phyloP scores from a whole-genome alignment of 2,797 vertebrate genomes.

The Sciaenops ocellatus region DNA sequence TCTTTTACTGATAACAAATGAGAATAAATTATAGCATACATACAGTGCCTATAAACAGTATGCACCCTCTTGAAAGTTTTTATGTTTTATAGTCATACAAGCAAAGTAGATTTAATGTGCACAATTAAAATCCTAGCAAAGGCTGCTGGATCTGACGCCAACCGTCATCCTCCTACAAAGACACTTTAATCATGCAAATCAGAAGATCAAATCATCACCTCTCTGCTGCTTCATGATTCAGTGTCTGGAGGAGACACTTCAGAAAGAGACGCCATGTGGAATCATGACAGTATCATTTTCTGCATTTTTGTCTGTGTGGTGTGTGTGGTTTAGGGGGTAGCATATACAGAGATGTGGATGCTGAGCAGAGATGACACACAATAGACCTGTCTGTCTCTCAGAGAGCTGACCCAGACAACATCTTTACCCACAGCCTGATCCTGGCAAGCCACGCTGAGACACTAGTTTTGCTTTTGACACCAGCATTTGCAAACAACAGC shows the following conservation, averaged over 20 bases:
- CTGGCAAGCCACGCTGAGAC: background rate
- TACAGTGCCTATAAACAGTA: background rate
- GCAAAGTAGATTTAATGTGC: background rate
- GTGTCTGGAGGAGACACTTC: slow-evolving; percentile 39
- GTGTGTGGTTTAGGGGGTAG: background rate
- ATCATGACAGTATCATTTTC: slow-evolving; percentile 10
- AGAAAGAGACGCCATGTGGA: slow-evolving; percentile 16
- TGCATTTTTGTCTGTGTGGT: background rate
- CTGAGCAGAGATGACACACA: background rate
- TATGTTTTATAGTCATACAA: background rate
- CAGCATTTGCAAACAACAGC: background rate
- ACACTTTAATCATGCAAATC: slow-evolving; percentile 69
- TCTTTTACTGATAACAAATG: background rate
- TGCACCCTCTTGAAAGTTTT: background rate
- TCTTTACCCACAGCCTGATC: background rate
- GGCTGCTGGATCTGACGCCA: background rate
- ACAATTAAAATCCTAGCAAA: background rate
- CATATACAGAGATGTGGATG: background rate
- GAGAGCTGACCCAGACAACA: background rate
- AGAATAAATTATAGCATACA: background rate
- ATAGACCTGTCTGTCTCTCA: slow-evolving; percentile 4
- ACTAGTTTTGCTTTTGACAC: background rate
- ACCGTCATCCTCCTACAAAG: slow-evolving; percentile 9
- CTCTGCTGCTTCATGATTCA: slow-evolving; percentile 22
- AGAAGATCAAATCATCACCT: slow-evolving; percentile 25